phyloP scores from a whole-genome alignment of 2,888 invertebrate species.

The Silvanus unidentatus region DNA sequence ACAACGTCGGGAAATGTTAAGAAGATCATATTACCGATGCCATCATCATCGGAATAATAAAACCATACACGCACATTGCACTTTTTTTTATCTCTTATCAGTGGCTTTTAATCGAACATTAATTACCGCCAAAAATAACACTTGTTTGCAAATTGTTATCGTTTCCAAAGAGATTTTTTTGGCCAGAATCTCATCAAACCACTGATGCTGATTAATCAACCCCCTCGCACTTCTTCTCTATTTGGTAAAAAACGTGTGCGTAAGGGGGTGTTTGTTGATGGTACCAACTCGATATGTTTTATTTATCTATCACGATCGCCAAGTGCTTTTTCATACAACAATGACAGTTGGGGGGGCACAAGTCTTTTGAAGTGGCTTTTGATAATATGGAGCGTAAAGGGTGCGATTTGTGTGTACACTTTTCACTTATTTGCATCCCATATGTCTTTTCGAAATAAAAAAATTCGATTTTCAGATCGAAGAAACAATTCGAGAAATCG shows the following conservation, averaged over 20 bases:
- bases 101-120: slow-evolving; percentile 6
- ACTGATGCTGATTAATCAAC: too few relatives aligned
- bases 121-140: neutral
- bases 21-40: slow-evolving; percentile 32
- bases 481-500: too few relatives aligned
- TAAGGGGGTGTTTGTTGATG: slow-evolving; percentile 7
- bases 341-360: slow-evolving; percentile 21
- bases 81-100: slow-evolving; percentile 1
- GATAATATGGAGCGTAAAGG: slow-evolving; percentile 16
- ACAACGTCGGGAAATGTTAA: slow-evolving; percentile 26
- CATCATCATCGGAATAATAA: too few relatives aligned
- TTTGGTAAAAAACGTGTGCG: neutral
- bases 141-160: neutral
- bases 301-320: slow-evolving; percentile 34
- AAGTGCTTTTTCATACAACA: slow-evolving; percentile 23
- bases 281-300: slow-evolving; percentile 15
- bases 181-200: too few relatives aligned
- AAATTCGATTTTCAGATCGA: too few relatives aligned
- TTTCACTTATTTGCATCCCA: slow-evolving; percentile 24
- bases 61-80: neutral
- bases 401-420: slow-evolving; percentile 19
- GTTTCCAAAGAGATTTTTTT: neutral
- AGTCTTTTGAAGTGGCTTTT: slow-evolving; percentile 23
- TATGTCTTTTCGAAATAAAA: slow-evolving; percentile 21
- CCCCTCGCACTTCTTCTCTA: too few relatives aligned